Evolutionary conservation across 2,797 vertebrate species (phyloP).

Genomic region (Microctenopoma steveboyesi): DNA sequence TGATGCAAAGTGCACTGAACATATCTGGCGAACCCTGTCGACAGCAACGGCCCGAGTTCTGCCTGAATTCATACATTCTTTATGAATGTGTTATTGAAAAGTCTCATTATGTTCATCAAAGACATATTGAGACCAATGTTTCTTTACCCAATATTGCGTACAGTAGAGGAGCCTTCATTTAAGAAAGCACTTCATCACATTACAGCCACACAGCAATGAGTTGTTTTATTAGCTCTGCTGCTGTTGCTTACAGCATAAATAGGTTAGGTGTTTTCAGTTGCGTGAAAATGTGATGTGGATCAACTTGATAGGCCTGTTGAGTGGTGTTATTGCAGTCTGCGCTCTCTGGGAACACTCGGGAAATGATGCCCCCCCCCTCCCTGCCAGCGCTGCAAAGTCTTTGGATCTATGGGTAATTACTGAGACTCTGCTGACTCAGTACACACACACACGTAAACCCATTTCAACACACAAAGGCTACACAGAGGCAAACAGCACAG

Average conservation of each 20-base stretch:
- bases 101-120: conserved; percentile 78
- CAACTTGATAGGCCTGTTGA: conserved; percentile 82
- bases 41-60: conserved; percentile 27
- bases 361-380: conserved; percentile 69
- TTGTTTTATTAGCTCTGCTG: conserved; percentile 76
- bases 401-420: conserved; percentile 81
- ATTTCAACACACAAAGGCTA: conserved; percentile 9
- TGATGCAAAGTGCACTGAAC: conserved; percentile 67
- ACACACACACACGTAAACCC: conserved; percentile 45
- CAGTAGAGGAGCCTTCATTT: conserved; percentile 66
- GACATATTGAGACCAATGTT: conserved; percentile 72
- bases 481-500: conserved; percentile 18
- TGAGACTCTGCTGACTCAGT: conserved; percentile 82
- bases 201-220: conserved; percentile 73
- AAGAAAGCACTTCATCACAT: conserved; percentile 76
- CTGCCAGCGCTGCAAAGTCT: conserved; percentile 64
- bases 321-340: conserved; percentile 81
- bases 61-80: conserved; percentile 82
- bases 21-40: conserved; percentile 43
- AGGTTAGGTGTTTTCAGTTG: conserved; percentile 76
- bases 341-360: conserved; percentile 70
- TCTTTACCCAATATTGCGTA: conserved; percentile 70
- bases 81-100: conserved; percentile 84
- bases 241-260: conserved; percentile 78
- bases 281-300: conserved; percentile 78